phyloP scores from a whole-genome alignment of 2,797 vertebrate species.

The Novumbra hubbsi region DNA sequence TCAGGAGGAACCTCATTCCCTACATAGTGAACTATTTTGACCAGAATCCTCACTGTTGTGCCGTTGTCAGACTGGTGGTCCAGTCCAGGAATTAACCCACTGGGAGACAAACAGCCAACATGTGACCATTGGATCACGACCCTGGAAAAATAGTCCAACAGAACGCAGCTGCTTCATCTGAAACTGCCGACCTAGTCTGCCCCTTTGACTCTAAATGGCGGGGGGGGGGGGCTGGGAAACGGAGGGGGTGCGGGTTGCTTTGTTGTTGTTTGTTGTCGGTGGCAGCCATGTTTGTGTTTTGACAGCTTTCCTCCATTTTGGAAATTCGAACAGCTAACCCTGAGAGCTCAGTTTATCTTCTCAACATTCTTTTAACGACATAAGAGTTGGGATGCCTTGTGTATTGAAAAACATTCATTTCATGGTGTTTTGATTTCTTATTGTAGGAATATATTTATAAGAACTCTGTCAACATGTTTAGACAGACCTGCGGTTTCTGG shows the following conservation, averaged over 20 bases:
- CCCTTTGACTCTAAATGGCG: background rate
- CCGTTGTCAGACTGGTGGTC: slow-evolving; percentile 33
- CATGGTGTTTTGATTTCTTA: slow-evolving; percentile 48
- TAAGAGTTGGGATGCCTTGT: slow-evolving; percentile 24
- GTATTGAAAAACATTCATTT: slow-evolving; percentile 26
- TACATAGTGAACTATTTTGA: background rate
- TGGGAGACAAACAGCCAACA: slow-evolving; percentile 45
- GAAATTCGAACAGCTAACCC: slow-evolving; percentile 46
- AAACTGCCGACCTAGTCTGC: slow-evolving; percentile 11
- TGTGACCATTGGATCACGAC: slow-evolving; percentile 26
- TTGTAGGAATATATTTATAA: slow-evolving; percentile 50
- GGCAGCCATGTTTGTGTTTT: slow-evolving; percentile 41
- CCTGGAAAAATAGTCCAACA: slow-evolving; percentile 33
- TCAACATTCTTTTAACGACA: background rate
- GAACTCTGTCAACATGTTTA: slow-evolving; percentile 60
- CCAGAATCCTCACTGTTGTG: slow-evolving; percentile 10
- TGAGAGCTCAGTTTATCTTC: slow-evolving; percentile 17
- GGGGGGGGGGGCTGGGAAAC: slow-evolving; percentile 11
- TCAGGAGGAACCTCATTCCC: background rate
- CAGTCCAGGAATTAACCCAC: slow-evolving; percentile 46
- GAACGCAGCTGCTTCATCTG: slow-evolving; percentile 47
- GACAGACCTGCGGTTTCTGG: slow-evolving; percentile 35
- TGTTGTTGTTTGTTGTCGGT: slow-evolving; percentile 35
- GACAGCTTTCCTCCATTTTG: slow-evolving; percentile 49
- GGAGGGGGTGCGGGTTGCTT: slow-evolving; percentile 10